A percentile compares a stretch with the other conserved stretches of the same genome.
Evolutionary conservation across 2,888 invertebrate species (phyloP).

Genomic region (Blastobasis adustella): DNA sequence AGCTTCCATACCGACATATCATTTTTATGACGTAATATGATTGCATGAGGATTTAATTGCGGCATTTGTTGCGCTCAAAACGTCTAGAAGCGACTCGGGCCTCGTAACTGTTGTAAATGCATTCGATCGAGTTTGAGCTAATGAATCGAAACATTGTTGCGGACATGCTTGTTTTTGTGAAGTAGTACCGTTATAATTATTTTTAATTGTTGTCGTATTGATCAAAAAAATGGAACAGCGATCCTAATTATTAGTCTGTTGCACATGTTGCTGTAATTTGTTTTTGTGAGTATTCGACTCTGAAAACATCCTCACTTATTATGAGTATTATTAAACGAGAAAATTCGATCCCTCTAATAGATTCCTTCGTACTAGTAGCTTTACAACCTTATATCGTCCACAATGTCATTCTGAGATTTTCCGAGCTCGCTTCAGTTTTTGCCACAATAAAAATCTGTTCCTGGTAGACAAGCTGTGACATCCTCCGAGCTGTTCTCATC

Average conservation of each 20-base stretch:
- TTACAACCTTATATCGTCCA: constrained; percentile 3
- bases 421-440: constrained; percentile 47
- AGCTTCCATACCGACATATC: constrained; percentile 55
- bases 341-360: too few relatives aligned
- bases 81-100: constrained; percentile 17
- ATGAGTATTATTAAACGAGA: too few relatives aligned
- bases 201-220: too few relatives aligned
- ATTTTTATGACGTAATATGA: constrained; percentile 67
- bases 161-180: too few relatives aligned
- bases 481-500: constrained; percentile 37
- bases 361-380: not conserved
- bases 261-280: too few relatives aligned
- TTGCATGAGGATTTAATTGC: constrained; percentile 37
- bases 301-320: not conserved
- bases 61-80: constrained; percentile 7
- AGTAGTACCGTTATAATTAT: too few relatives aligned
- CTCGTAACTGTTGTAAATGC: too few relatives aligned
- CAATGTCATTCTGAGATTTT: constrained; percentile 55
- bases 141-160: too few relatives aligned
- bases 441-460: constrained; percentile 58
- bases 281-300: not conserved
- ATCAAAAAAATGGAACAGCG: too few relatives aligned
- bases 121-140: too few relatives aligned
- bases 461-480: constrained; percentile 58
- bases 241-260: too few relatives aligned